phyloP scores from a whole-genome alignment of 2,888 invertebrate species.

The Leptura quadrifasciata region DNA sequence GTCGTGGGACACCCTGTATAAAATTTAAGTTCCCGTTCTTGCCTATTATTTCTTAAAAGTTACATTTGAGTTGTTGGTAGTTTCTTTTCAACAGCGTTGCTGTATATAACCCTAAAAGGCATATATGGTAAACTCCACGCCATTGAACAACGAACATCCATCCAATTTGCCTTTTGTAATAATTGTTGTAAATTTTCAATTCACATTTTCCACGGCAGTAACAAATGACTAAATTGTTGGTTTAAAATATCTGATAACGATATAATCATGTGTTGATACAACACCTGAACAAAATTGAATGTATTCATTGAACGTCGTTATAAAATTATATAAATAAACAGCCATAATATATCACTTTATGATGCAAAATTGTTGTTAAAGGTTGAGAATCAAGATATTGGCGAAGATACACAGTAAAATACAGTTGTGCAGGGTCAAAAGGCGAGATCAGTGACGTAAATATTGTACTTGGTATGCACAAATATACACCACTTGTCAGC shows the following conservation, averaged over 20 bases:
- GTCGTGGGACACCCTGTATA: no score
- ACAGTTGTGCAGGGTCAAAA: conserved; percentile 54
- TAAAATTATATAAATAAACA: conserved; percentile 33
- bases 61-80: no score
- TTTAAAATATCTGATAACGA: conserved; percentile 25
- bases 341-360: conserved; percentile 20
- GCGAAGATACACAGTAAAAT: conserved; percentile 42
- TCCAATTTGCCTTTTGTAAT: background rate
- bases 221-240: background rate
- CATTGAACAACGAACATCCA: no score
- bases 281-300: conserved; percentile 14
- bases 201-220: background rate
- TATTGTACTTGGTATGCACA: conserved; percentile 55
- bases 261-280: conserved; percentile 26
- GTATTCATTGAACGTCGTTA: conserved; percentile 9
- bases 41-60: no score
- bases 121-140: no score
- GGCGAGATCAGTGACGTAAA: conserved; percentile 56
- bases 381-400: conserved; percentile 46
- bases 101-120: no score
- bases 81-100: no score
- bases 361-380: conserved; percentile 28
- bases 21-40: no score
- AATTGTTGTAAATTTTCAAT: background rate
- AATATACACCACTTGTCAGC: conserved; percentile 51